Percentiles rank a stretch among this genome's conserved stretches.
These are phyloP conservation scores for Anagrus nilaparvatae DNA, from an alignment of 1,140 invertebrate species.

Conservation along the genomic window DNA sequence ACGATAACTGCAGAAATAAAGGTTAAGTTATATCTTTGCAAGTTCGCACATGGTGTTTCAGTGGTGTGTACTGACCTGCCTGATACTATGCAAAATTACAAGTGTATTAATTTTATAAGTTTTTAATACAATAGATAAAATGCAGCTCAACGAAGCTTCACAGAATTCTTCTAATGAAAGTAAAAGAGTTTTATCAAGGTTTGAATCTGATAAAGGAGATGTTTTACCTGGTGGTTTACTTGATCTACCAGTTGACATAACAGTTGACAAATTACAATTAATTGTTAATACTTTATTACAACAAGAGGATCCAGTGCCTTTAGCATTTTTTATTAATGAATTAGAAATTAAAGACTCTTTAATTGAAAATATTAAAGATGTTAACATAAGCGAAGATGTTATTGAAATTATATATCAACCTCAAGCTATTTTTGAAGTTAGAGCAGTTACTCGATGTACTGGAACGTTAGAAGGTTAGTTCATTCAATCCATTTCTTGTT, in stretches of 20 bases:
- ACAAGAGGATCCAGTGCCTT: conserved; percentile 68
- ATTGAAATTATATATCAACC: conserved; percentile 93
- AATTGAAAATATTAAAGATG: conserved; percentile 54
- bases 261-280: conserved; percentile 70
- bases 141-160: conserved; percentile 3
- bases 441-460: conserved; percentile 72
- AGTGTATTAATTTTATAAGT: too few relatives aligned
- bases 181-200: conserved; percentile 50
- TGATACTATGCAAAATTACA: too few relatives aligned
- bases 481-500: conserved; percentile 3
- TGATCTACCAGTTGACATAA: conserved; percentile 72
- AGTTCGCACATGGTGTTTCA: too few relatives aligned
- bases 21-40: too few relatives aligned
- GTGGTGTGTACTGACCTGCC: too few relatives aligned
- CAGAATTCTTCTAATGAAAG: conserved; percentile 17
- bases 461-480: conserved; percentile 35
- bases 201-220: conserved; percentile 79
- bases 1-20: too few relatives aligned
- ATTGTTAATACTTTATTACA: conserved; percentile 85
- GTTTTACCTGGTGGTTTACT: conserved; percentile 64
- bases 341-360: conserved; percentile 74
- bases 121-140: background rate
- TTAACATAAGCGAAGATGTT: conserved; percentile 68
- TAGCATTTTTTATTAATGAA: conserved; percentile 85
- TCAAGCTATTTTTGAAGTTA: conserved; percentile 90